Evolutionary conservation across 2,113 vertebrate genomes (phyloP), one percentile per base, ranked within the genome.

Genomic region (Eira barbara): DNA sequence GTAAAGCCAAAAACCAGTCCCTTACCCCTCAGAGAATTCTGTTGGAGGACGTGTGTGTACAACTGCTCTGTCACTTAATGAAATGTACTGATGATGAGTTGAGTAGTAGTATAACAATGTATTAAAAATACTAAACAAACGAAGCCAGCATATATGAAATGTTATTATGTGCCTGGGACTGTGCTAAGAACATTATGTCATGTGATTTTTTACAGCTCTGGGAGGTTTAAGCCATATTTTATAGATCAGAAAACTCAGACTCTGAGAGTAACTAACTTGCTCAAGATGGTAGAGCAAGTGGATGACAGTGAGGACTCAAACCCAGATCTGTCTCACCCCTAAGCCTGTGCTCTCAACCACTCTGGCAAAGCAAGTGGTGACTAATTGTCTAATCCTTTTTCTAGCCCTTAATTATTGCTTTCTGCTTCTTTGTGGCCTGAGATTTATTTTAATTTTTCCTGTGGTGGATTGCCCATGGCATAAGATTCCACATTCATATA

Each of bases 341-440:
- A 4, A 20, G 18, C 42, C 84, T 59, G 6, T 47, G 61, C 42
- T 71, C 71, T 91, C 79, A 86, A 87, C 84, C 88, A 63, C 21
- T 47, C 80, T 97, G 92, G 93, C 89, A 83, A 55, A 76, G n/a
- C 67, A 74, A 88, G 42, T 84, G 83, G 74, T 95, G 78, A 97
- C 92, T 98, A 97, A 97, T 96, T 98, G 94, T 97, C 89, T 93
- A 95, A 97, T 97, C 79, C 78, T 89, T 91, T 94, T 91, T 90
- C 91, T 93, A 92, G 89, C 89, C 96, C 93, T 97, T 96, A 97
- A 95, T 97, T 86, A 97, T 95, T 97, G 36, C 95, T 96, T 92
- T 98, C 87, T 95, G 63, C 78, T 96, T 95, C 80, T 89, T 88
- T 97, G 95, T 97, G 96, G 97, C 95, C 73, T 76, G 52, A 92